Percentiles rank a stretch among this genome's conserved stretches.
These are phyloP conservation scores for Opisthocomus hoazin DNA, from an alignment of 2,113 vertebrate species.

Conservation along the genomic window DNA sequence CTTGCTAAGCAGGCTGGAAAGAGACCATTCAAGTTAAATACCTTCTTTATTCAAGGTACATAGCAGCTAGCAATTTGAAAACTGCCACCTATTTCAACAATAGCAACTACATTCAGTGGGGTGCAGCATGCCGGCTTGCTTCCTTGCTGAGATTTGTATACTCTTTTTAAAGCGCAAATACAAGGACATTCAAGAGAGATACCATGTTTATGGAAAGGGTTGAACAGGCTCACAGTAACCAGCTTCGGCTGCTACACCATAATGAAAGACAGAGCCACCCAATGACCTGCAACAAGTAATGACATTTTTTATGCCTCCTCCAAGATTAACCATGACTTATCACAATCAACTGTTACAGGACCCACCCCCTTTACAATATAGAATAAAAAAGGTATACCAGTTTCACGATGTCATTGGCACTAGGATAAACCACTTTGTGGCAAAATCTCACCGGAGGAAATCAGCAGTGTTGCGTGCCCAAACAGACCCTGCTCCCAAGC, in stretches of 20 bases:
- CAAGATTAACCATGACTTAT: conserved; percentile 4
- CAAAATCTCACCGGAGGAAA: background rate
- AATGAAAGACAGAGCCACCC: background rate
- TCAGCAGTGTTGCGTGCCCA: background rate
- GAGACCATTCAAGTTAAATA: background rate
- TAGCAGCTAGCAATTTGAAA: background rate
- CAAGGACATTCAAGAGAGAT: background rate
- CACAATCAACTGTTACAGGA: background rate
- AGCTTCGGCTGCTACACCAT: background rate
- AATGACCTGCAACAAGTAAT: background rate
- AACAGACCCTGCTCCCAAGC: background rate
- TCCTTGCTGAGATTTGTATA: background rate
- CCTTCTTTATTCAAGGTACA: background rate
- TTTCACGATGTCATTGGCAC: background rate
- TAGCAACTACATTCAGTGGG: background rate
- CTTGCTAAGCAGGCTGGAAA: background rate
- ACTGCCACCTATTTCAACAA: background rate
- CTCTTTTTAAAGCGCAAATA: background rate
- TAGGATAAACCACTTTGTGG: background rate
- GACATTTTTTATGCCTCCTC: background rate
- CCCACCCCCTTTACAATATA: background rate
- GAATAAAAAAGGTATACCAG: background rate
- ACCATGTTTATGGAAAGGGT: background rate
- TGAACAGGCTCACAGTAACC: conserved; percentile 1
- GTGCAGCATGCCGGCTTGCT: background rate